Base-by-base conservation (phyloP, 1,140 invertebrate genomes). In the Neotoxoptera formosana region DNA sequence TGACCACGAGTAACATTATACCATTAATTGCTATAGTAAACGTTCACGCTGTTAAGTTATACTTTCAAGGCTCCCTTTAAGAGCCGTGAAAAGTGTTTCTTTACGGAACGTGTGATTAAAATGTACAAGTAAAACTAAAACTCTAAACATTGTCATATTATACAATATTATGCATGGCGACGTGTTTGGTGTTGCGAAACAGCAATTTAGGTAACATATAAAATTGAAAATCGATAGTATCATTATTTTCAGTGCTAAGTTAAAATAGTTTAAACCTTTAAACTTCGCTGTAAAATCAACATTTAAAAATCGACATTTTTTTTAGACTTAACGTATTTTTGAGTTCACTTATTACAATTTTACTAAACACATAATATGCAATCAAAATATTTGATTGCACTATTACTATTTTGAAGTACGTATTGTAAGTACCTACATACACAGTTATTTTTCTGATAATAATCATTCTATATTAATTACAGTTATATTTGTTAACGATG, bases 1-100 rank as follows among this genome's bases (percentile, higher is more conserved):
- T 89, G 48, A 89, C 48, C 48, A 53, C n/a, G 34, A 89, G 87
- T 53, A 89, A 89, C 36, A 89, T 89, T 53, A 89, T 89, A 89
- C n/a, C 34, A 53, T 89, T 34, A 51, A 56, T 51, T 36, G 48
- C 34, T 36, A 41, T 41, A 89, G n/a, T 89, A 89, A 89, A 89
- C 48, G 36, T 88, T 20, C 86, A 88, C 23, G 7, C 47, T 34
- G 47, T 34, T 47, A 25, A 45, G 45, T 20, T 87, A 30, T 87
- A 87, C 41, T 86, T 48, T 88, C 47, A 36, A 88, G 47, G 48
- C n/a, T 51, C 7, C 48, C 48, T 14, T 89, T 89, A 89, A 23
- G 11, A 56, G 34, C 53, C 34, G 20, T 36, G 7, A 8, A 56
- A 89, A 53, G 21, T 53, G n/a, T 53, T 88, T 21, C 48, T 21